A percentile compares a stretch with the other conserved stretches of the same genome.
Evolutionary conservation across 1,140 invertebrate species (phyloP).

Genomic region (Teleopsis dalmanni): DNA sequence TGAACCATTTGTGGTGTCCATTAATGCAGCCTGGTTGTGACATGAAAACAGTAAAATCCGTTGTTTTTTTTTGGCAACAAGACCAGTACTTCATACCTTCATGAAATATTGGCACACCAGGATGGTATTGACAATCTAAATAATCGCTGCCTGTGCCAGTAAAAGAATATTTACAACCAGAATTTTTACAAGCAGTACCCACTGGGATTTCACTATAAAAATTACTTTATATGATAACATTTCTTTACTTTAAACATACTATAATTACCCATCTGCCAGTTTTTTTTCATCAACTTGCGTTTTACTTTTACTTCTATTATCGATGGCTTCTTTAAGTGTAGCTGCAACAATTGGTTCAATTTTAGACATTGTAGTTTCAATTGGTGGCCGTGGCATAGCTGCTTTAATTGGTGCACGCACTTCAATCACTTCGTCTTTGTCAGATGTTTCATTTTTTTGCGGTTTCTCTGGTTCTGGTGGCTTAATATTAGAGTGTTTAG

Average conservation of each 20-base stretch:
- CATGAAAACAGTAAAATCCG: constrained; percentile 87
- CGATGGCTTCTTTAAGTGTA: constrained; percentile 50
- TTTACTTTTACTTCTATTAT: constrained; percentile 16
- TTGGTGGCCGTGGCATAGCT: constrained; percentile 56
- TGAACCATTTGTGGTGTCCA: constrained; percentile 81
- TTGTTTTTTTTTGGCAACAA: constrained; percentile 88
- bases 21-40: constrained; percentile 77
- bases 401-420: constrained; percentile 51
- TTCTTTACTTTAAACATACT: background rate
- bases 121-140: constrained; percentile 72
- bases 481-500: constrained; percentile 80
- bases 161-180: constrained; percentile 70
- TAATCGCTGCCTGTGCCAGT: constrained; percentile 58
- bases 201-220: constrained; percentile 47
- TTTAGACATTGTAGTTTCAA: constrained; percentile 52
- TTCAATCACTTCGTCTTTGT: constrained; percentile 40
- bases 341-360: constrained; percentile 55
- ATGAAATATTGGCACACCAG: constrained; percentile 90
- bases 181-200: constrained; percentile 85
- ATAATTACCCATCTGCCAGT: background rate
- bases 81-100: constrained; percentile 98
- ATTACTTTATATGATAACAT: background rate
- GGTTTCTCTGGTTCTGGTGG: constrained; percentile 69
- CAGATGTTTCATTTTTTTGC: constrained; percentile 49
- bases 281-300: background rate